Evolutionary conservation across 2,888 invertebrate genomes (phyloP).

Genomic region (Aromia moschata): DNA sequence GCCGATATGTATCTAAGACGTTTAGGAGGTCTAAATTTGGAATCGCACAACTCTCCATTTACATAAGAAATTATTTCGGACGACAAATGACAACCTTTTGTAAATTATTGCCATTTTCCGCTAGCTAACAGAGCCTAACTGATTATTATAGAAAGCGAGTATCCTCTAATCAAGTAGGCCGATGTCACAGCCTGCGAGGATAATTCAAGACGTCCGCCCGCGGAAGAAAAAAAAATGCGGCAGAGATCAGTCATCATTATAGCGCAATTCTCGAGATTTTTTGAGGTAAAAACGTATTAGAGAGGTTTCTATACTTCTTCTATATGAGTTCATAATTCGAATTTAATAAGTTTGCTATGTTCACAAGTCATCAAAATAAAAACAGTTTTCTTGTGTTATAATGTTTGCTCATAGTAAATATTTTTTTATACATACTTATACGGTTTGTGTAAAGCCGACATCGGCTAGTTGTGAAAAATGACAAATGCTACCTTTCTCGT

Average conservation of each 20-base stretch:
- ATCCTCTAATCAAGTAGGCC: slow-evolving; percentile 47
- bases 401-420: too few relatives aligned
- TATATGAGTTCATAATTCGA: too few relatives aligned
- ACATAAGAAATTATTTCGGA: slow-evolving; percentile 15
- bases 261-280: neutral
- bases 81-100: slow-evolving; percentile 31
- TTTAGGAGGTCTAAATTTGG: slow-evolving; percentile 12
- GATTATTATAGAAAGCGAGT: slow-evolving; percentile 47
- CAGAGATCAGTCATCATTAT: slow-evolving; percentile 5
- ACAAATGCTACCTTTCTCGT: too few relatives aligned
- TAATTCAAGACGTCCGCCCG: slow-evolving; percentile 26
- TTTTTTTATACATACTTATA: too few relatives aligned
- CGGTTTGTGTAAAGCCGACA: too few relatives aligned
- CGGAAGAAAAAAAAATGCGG: slow-evolving; percentile 5
- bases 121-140: slow-evolving; percentile 34
- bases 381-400: too few relatives aligned
- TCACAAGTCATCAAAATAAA: too few relatives aligned
- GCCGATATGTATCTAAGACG: slow-evolving; percentile 13
- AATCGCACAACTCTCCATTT: slow-evolving; percentile 9
- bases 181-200: slow-evolving; percentile 40
- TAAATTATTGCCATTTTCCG: slow-evolving; percentile 39
- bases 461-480: too few relatives aligned
- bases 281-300: too few relatives aligned
- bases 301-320: too few relatives aligned
- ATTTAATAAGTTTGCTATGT: too few relatives aligned